These are phyloP conservation scores for Philereme transversata DNA, from an alignment of 2,888 invertebrate species.

Conservation along the genomic window DNA sequence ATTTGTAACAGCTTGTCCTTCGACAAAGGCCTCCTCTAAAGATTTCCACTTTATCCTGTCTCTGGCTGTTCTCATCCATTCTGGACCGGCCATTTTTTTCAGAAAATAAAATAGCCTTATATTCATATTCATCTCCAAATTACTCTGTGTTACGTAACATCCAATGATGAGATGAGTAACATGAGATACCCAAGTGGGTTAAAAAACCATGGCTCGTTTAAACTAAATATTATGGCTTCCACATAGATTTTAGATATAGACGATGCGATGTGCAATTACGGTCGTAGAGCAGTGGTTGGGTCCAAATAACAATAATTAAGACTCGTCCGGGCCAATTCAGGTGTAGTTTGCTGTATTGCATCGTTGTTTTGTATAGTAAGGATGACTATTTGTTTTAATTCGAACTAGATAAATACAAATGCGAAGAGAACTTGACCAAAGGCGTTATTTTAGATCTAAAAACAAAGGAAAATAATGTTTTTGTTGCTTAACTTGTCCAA, in stretches of 20 bases:
- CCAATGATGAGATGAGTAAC: conserved; percentile 56
- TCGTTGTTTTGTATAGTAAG: conserved; percentile 12
- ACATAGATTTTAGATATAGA: conserved; percentile 64
- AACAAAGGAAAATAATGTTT: too few species aligned
- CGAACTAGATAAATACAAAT: too few species aligned
- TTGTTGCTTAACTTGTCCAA: too few species aligned
- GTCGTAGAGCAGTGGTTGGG: conserved; percentile 51
- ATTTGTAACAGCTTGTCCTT: too few species aligned
- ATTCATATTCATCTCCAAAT: conserved; percentile 27
- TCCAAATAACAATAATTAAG: conserved; percentile 74
- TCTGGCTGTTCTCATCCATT: too few species aligned
- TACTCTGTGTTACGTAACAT: conserved; percentile 49
- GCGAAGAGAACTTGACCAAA: too few species aligned
- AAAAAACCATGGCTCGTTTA: conserved; percentile 62
- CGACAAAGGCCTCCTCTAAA: too few species aligned
- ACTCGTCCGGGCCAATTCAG: conserved; percentile 34
- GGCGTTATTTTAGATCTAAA: too few species aligned
- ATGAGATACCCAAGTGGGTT: conserved; percentile 52
- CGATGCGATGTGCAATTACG: conserved; percentile 64
- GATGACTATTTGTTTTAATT: conserved; percentile 25
- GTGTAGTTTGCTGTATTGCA: conserved; percentile 33
- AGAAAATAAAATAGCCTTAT: too few species aligned
- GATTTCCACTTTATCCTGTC: too few species aligned
- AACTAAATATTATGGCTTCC: conserved; percentile 61
- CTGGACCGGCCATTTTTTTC: too few species aligned